phyloP scores from a whole-genome alignment of 2,797 vertebrate genomes.

The Urocyon cinereoargenteus region DNA sequence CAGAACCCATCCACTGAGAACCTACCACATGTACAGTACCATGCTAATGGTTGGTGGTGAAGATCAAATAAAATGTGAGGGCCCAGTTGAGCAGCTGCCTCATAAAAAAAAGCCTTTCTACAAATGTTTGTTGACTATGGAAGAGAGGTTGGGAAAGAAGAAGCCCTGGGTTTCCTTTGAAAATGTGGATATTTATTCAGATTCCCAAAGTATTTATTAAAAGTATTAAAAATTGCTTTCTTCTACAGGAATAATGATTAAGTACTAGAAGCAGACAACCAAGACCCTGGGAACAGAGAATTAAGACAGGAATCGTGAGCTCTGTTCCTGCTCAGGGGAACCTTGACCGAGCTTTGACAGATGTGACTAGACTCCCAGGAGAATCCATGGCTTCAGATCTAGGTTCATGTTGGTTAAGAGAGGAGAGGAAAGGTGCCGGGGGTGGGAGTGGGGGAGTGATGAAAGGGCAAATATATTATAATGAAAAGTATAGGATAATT shows the following conservation, averaged over 20 bases:
- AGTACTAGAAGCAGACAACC: background rate
- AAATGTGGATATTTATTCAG: conserved; percentile 56
- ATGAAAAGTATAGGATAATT: conserved; percentile 5
- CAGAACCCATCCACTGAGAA: background rate
- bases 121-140: background rate
- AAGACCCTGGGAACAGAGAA: background rate
- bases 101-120: background rate
- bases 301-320: background rate
- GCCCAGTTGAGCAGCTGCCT: background rate
- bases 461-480: background rate
- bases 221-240: conserved; percentile 20
- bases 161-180: background rate
- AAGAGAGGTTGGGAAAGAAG: background rate
- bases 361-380: background rate
- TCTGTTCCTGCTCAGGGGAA: background rate
- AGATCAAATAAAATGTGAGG: background rate
- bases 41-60: background rate
- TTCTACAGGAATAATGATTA: conserved; percentile 30
- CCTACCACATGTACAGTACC: background rate
- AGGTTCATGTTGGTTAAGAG: background rate
- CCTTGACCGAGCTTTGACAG: background rate
- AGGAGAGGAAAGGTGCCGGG: background rate
- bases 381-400: background rate
- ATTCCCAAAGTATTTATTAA: conserved; percentile 4
- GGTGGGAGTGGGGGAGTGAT: background rate